phyloP scores from a whole-genome alignment of 2,113 vertebrate genomes.

The Peucedramus taeniatus region DNA sequence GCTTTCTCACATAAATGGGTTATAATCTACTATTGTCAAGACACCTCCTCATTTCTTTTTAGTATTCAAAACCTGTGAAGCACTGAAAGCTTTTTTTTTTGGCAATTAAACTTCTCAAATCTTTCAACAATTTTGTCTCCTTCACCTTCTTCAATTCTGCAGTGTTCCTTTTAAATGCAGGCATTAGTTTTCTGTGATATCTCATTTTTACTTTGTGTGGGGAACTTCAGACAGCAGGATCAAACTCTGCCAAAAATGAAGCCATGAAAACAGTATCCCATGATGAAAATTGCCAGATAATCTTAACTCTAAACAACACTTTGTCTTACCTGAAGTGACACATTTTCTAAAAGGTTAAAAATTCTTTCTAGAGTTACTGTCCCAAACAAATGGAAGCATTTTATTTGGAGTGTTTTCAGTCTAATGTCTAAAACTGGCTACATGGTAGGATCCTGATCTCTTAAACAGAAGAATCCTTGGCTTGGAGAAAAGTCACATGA shows the following conservation, averaged over 20 bases:
- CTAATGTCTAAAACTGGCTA: neutral
- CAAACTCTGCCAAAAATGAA: neutral
- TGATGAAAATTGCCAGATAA: neutral
- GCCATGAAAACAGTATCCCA: neutral
- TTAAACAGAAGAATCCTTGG: conserved; percentile 24
- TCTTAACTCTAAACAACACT: neutral
- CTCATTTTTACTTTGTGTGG: neutral
- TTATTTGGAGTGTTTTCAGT: neutral
- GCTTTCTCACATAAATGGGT: neutral
- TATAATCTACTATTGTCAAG: neutral
- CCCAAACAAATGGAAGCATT: neutral
- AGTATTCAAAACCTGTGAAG: neutral
- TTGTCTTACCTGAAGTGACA: neutral
- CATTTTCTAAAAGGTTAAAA: neutral
- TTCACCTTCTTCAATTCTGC: neutral
- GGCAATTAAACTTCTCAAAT: neutral
- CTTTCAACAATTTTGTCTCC: neutral
- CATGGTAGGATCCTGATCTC: neutral
- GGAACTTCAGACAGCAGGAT: neutral
- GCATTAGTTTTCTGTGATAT: neutral
- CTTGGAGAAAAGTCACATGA: conserved; percentile 11
- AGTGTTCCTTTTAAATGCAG: neutral
- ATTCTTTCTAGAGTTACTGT: neutral
- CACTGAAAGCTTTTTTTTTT: neutral
- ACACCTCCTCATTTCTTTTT: neutral